These are phyloP conservation scores for Pseudomyrmex dendroicus DNA, from an alignment of 1,140 invertebrate species.

Conservation along the genomic window DNA sequence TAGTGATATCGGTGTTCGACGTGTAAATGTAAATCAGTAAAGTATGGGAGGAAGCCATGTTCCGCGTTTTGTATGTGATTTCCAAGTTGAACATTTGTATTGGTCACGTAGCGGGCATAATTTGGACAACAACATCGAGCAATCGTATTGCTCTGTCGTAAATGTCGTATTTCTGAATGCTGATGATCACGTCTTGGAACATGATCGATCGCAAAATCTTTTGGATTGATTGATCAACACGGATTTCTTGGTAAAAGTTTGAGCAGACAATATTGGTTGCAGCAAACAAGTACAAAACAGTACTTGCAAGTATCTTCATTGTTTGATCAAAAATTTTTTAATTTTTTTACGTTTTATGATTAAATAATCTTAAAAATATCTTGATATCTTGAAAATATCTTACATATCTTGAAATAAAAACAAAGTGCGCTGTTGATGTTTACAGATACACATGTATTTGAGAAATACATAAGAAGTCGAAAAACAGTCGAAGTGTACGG, in stretches of 20 bases:
- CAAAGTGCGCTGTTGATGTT: background rate
- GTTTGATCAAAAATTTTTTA: too few relatives aligned
- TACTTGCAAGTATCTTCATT: conserved; percentile 3
- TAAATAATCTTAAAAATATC: background rate
- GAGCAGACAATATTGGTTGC: background rate
- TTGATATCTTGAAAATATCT: too few relatives aligned
- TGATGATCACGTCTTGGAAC: background rate
- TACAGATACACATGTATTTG: background rate
- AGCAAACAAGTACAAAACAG: background rate
- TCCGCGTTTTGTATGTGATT: too few relatives aligned
- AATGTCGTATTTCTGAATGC: background rate
- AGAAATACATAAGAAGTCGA: background rate
- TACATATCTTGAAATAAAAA: background rate
- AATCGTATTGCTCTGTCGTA: background rate
- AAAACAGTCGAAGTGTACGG: background rate
- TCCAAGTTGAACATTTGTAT: background rate
- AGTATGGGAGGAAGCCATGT: conserved; percentile 24
- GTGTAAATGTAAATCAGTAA: conserved; percentile 36
- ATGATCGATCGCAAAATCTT: background rate
- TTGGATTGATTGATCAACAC: background rate
- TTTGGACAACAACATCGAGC: background rate
- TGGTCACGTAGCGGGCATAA: background rate
- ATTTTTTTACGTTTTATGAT: background rate
- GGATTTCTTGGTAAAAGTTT: background rate
- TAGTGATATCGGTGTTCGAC: background rate